Conservation (phyloP, 1,140 invertebrate species). For the Hesperophylax magnus region DNA sequence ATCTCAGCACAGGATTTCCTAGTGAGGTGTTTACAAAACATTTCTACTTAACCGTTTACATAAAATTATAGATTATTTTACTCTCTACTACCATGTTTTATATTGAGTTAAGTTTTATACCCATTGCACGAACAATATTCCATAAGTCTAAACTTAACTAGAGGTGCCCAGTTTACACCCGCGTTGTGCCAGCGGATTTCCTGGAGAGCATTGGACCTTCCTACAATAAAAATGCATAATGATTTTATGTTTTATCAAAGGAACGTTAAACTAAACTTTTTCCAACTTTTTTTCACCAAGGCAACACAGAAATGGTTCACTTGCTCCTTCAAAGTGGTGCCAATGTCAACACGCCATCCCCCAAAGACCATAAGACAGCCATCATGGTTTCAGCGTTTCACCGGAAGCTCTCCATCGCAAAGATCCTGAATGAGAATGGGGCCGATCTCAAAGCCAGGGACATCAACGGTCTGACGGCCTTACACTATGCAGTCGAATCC, state of each 20-base stretch:
- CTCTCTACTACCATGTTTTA: no score
- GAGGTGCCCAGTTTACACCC: no score
- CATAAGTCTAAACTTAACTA: no score
- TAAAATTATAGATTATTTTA: no score
- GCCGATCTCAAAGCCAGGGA: slow-evolving; percentile 58
- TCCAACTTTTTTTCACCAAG: not conserved
- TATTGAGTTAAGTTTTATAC: no score
- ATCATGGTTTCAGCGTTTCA: slow-evolving; percentile 19
- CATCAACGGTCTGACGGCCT: slow-evolving; percentile 63
- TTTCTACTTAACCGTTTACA: no score
- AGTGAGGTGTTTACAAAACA: no score
- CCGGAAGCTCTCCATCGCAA: not conserved
- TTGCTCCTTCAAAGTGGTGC: slow-evolving; percentile 67
- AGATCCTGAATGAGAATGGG: not conserved
- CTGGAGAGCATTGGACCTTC: no score
- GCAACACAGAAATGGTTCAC: slow-evolving; percentile 57
- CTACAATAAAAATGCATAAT: no score
- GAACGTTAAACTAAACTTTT: not conserved
- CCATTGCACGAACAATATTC: no score
- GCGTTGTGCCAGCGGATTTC: no score
- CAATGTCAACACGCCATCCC: slow-evolving; percentile 55
- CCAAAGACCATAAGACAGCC: slow-evolving; percentile 18
- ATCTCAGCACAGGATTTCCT: no score
- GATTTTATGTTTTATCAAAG: not conserved
- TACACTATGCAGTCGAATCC: slow-evolving; percentile 71